These are phyloP conservation scores for Drosophila stalkeri DNA, from an alignment of 2,888 invertebrate genomes.

Conservation along the genomic window DNA sequence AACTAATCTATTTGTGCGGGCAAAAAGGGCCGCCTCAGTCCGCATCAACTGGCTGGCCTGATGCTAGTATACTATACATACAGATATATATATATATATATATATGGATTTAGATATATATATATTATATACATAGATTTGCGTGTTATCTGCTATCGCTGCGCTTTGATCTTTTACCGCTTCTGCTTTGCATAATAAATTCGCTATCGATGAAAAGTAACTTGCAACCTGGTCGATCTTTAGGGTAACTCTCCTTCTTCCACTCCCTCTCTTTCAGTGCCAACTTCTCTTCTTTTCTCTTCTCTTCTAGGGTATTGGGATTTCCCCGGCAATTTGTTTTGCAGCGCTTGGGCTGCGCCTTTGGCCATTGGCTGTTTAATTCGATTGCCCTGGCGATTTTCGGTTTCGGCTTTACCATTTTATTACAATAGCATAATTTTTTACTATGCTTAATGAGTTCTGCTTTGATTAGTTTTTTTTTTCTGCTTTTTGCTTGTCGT, in stretches of 20 bases:
- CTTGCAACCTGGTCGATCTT: constrained; percentile 62
- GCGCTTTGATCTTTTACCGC: constrained; percentile 80
- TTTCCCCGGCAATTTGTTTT: constrained; percentile 77
- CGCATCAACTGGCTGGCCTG: constrained; percentile 29
- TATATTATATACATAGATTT: background rate
- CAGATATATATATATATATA: background rate
- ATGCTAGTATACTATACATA: background rate
- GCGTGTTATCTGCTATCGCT: constrained; percentile 79
- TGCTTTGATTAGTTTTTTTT: constrained; percentile 76
- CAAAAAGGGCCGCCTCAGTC: constrained; percentile 49
- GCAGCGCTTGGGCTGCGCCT: constrained; percentile 58
- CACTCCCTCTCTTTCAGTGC: background rate
- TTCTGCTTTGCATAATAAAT: constrained; percentile 81
- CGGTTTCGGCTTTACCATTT: constrained; percentile 73
- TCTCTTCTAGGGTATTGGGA: constrained; percentile 51
- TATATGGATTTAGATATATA: background rate
- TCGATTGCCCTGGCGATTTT: constrained; percentile 77
- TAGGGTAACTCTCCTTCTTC: constrained; percentile 4
- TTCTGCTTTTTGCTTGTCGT: constrained; percentile 33
- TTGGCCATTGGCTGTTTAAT: constrained; percentile 75
- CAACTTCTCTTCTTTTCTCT: no score
- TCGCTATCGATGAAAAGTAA: constrained; percentile 79
- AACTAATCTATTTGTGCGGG: constrained; percentile 82
- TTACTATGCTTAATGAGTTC: constrained; percentile 80
- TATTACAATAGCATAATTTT: constrained; percentile 79